A percentile compares a stretch with the other conserved stretches of the same genome.
These are phyloP conservation scores for Bubo blakistoni DNA, from an alignment of 2,113 vertebrate genomes.

Conservation along the genomic window DNA sequence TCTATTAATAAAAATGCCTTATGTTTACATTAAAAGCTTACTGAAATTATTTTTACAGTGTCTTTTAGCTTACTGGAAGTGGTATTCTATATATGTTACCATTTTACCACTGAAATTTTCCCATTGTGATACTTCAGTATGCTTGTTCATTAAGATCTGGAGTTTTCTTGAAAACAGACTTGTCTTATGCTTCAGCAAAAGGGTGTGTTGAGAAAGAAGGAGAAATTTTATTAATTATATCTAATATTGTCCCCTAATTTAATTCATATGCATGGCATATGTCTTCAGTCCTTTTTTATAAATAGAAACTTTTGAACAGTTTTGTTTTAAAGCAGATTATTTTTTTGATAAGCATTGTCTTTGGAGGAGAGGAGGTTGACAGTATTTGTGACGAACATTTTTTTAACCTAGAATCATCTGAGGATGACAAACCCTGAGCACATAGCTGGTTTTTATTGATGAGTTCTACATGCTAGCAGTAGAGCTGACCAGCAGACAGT, in stretches of 20 bases:
- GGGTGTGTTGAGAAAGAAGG: background rate
- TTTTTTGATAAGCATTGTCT: background rate
- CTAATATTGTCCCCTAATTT: background rate
- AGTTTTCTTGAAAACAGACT: background rate
- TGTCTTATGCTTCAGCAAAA: background rate
- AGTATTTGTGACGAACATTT: background rate
- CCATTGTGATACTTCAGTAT: background rate
- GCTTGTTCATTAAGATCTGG: background rate
- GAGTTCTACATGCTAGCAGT: background rate
- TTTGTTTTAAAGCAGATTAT: background rate
- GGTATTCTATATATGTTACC: background rate
- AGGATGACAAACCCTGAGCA: background rate
- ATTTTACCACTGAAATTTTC: background rate
- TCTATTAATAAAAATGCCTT: background rate
- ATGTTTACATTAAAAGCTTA: background rate
- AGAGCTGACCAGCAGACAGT: background rate
- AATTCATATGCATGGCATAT: background rate
- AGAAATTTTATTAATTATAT: background rate
- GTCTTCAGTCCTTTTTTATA: background rate
- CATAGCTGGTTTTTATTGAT: background rate
- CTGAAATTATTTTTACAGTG: background rate
- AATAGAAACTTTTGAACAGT: background rate
- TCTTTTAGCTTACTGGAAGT: background rate
- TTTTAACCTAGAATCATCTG: background rate
- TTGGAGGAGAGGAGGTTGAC: background rate